Base-by-base conservation (phyloP, 1,140 invertebrate genomes). In the Drosophila lini region DNA sequence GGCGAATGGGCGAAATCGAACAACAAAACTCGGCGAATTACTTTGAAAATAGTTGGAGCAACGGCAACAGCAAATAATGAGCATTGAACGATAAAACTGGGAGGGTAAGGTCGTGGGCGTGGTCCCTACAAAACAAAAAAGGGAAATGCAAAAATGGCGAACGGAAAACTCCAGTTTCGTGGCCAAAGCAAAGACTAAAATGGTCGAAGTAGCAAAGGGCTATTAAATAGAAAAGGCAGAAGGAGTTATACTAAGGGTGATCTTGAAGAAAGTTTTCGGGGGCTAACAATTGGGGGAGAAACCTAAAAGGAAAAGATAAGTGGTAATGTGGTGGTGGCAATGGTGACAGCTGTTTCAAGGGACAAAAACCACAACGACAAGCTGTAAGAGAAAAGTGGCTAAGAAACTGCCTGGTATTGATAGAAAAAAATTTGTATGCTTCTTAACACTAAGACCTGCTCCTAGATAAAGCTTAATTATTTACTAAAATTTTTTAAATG, bases 11-110 rank as follows among this genome's bases (percentile, higher is more conserved):
- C 45, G 62, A 74, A 82, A 82, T 82, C 80, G 75, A 83, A 83
- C 57, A 79, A 75, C 80, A 76, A 75, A 83, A 83, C 80, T 83
- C 65, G 45, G 74, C 75, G 78, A 83, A 83, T 83, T 83, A 79
- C 80, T 83, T 81, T 64, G 75, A 59, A 79, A 83, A 83, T 83
- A 83, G 80, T 83, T 79, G 50, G 48, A 59, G 47, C 55, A 57
- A 61, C 42, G 69, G 58, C 57, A 62, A 77, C 42, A 63, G 48
- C 64, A 81, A 81, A 78, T 82, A 82, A 82, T 82, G 75, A 82
- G 80, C 80, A 82, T 78, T 78, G 62, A 78, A 60, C 80, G 63
- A 78, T 82, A 78, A 78, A 81, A 74, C 50, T 57, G 47, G 53
- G 61, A 67, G 41, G 42, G 7, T 31, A 22, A 31, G 40, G 15